These are phyloP conservation scores for Platalea minor DNA, from an alignment of 2,797 vertebrate species.

Conservation along the genomic window DNA sequence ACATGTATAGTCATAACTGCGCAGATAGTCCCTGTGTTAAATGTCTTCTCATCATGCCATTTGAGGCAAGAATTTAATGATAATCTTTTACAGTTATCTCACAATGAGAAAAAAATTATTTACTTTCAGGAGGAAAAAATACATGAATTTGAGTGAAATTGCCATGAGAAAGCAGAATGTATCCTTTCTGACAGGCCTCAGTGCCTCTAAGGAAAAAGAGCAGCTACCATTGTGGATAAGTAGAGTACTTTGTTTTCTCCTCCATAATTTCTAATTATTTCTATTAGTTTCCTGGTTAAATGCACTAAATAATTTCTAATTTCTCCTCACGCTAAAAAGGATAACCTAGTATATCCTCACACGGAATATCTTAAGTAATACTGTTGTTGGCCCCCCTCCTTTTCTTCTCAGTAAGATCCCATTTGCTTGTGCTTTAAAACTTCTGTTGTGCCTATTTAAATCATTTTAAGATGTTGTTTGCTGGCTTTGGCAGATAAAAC, in stretches of 20 bases:
- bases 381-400: background rate
- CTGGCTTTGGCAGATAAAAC: background rate
- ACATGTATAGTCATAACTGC: background rate
- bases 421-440: background rate
- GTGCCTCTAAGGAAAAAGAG: background rate
- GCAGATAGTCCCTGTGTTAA: background rate
- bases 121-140: background rate
- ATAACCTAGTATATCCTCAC: background rate
- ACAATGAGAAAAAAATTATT: background rate
- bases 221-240: background rate
- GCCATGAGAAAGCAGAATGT: background rate
- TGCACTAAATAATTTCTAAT: background rate
- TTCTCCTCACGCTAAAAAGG: background rate
- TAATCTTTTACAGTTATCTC: background rate
- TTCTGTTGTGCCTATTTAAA: background rate
- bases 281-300: background rate
- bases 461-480: background rate
- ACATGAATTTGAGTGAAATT: background rate
- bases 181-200: background rate
- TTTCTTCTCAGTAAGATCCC: background rate
- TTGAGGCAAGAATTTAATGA: background rate
- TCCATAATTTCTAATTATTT: background rate
- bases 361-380: background rate
- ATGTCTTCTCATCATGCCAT: background rate
- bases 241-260: background rate